These are phyloP conservation scores for Helicolenus hilgendorfi DNA, from an alignment of 2,797 vertebrate species.

Conservation along the genomic window DNA sequence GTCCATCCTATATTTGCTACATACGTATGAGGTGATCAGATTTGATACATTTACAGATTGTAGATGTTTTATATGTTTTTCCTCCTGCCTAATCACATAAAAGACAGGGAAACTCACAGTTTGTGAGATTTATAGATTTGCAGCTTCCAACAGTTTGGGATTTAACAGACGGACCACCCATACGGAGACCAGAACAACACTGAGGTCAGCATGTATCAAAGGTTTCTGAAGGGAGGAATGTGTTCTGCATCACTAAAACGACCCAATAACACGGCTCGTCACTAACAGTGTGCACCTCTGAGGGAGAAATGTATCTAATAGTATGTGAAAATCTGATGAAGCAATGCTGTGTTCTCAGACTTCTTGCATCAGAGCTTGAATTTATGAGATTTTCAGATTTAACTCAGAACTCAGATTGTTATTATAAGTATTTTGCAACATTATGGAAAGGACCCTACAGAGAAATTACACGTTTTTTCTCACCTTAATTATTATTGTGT, in stretches of 20 bases:
- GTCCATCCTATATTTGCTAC: not conserved
- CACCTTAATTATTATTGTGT: too few relatives aligned
- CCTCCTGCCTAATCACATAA: not conserved
- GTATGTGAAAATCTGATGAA: not conserved
- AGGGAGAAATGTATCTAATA: not conserved
- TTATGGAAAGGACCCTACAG: too few relatives aligned
- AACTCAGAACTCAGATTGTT: accelerated
- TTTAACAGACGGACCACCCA: slow-evolving; percentile 30
- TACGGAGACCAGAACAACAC: not conserved
- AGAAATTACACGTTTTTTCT: too few relatives aligned
- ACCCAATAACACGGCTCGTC: not conserved
- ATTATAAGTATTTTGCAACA: too few relatives aligned
- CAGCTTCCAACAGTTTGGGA: not conserved
- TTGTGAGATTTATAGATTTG: slow-evolving; percentile 9
- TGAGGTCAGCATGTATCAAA: not conserved
- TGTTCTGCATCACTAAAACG: not conserved
- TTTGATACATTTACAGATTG: not conserved
- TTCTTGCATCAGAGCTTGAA: not conserved
- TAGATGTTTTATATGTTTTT: not conserved
- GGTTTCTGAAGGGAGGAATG: not conserved
- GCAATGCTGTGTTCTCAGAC: not conserved
- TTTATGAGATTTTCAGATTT: not conserved
- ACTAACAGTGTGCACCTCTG: not conserved
- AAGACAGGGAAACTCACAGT: not conserved
- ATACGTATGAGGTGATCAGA: not conserved